phyloP scores from a whole-genome alignment of 2,113 vertebrate genomes.

The Philantomba maxwellii region DNA sequence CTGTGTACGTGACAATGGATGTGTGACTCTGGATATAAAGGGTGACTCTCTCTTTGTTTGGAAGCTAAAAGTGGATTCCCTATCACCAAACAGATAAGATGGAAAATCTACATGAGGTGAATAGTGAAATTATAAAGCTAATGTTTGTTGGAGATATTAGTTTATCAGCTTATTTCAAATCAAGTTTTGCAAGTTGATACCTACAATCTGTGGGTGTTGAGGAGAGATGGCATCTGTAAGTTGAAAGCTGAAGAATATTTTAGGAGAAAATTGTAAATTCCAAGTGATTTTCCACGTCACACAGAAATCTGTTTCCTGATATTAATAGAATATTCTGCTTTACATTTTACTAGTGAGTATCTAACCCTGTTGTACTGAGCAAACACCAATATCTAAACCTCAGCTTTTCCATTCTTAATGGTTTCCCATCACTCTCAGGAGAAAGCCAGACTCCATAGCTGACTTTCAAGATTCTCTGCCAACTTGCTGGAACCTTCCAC shows the following conservation, averaged over 20 bases:
- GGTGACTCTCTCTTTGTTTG: neutral
- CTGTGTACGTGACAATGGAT: neutral
- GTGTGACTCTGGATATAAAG: neutral
- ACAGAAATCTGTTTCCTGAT: neutral
- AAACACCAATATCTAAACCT: neutral
- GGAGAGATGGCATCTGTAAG: neutral
- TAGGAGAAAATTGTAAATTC: neutral
- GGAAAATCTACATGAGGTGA: neutral
- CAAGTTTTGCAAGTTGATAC: neutral
- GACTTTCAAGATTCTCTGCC: neutral
- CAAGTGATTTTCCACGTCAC: neutral
- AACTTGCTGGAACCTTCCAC: neutral
- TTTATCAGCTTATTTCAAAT: neutral
- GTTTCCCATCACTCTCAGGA: neutral
- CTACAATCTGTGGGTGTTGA: neutral
- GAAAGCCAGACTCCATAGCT: neutral
- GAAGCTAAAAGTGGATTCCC: neutral
- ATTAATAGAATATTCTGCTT: neutral
- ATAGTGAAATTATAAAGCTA: neutral
- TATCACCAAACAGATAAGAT: neutral
- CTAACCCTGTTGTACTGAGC: neutral
- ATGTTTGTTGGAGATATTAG: neutral
- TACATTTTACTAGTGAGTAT: neutral
- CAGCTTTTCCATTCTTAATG: neutral
- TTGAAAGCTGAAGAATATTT: neutral